These are phyloP conservation scores for Gobio occitaniae DNA, from an alignment of 2,797 vertebrate genomes.

Conservation along the genomic window DNA sequence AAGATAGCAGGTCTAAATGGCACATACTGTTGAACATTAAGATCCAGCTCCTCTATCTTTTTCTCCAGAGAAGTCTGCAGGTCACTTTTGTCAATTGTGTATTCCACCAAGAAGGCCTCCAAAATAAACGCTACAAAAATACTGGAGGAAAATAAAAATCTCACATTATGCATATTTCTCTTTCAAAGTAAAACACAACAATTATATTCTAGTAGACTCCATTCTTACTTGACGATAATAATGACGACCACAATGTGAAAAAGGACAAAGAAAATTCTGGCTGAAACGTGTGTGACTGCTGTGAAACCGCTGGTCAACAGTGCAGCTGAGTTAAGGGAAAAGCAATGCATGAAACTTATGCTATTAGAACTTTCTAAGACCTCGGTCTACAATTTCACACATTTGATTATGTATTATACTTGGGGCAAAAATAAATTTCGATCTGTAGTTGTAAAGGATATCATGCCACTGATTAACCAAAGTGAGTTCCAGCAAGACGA, in stretches of 20 bases:
- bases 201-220: not conserved
- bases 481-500: constrained; percentile 90
- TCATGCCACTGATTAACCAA: constrained; percentile 96
- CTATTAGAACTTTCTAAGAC: not conserved
- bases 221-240: constrained; percentile 91
- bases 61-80: constrained; percentile 91
- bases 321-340: constrained; percentile 62
- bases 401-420: not conserved
- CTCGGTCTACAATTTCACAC: not conserved
- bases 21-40: constrained; percentile 86
- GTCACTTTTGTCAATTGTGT: constrained; percentile 89
- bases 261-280: constrained; percentile 87
- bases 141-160: constrained; percentile 67
- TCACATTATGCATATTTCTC: constrained; percentile 3
- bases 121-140: constrained; percentile 94
- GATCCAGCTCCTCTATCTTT: constrained; percentile 91
- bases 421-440: not conserved
- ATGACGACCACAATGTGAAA: constrained; percentile 93
- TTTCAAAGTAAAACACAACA: not conserved
- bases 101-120: constrained; percentile 94
- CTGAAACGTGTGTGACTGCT: constrained; percentile 81
- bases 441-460: constrained; percentile 82
- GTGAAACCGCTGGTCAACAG: constrained; percentile 88
- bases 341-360: not conserved
- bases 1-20: not conserved